Percentiles rank a stretch among this genome's conserved stretches.
Evolutionary conservation across 2,888 invertebrate genomes (phyloP).

Genomic region (Podotricha telesiphe): DNA sequence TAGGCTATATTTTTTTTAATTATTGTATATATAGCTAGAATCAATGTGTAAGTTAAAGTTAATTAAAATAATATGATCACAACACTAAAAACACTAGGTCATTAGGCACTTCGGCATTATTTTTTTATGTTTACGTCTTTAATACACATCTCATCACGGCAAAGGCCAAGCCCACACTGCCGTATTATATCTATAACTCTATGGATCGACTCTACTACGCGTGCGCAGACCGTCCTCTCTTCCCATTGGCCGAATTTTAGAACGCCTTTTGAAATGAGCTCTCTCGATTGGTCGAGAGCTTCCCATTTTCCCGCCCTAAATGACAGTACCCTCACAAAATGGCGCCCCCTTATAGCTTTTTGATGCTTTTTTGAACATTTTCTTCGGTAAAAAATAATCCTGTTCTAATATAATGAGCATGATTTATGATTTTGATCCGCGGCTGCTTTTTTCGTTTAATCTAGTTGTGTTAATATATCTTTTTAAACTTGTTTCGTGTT

Average conservation of each 20-base stretch:
- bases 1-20: not conserved
- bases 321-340: slow-evolving; percentile 77
- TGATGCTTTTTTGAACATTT: slow-evolving; percentile 82
- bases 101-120: slow-evolving; percentile 76
- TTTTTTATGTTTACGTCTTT: slow-evolving; percentile 54
- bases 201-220: slow-evolving; percentile 80
- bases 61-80: slow-evolving; percentile 60
- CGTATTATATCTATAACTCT: slow-evolving; percentile 79
- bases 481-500: slow-evolving; percentile 58
- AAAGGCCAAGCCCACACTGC: slow-evolving; percentile 79
- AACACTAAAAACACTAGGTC: slow-evolving; percentile 58
- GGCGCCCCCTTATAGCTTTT: slow-evolving; percentile 80
- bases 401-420: slow-evolving; percentile 83
- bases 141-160: slow-evolving; percentile 65
- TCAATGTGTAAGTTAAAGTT: slow-evolving; percentile 4
- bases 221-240: slow-evolving; percentile 65
- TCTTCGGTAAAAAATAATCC: slow-evolving; percentile 82
- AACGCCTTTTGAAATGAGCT: slow-evolving; percentile 69
- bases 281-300: slow-evolving; percentile 61
- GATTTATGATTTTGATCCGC: slow-evolving; percentile 82
- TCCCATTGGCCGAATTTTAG: slow-evolving; percentile 62
- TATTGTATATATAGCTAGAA: not conserved
- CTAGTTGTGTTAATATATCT: slow-evolving; percentile 77
- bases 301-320: slow-evolving; percentile 74
- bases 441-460: slow-evolving; percentile 70